Evolutionary conservation across 1,140 invertebrate genomes (phyloP), one percentile per base, ranked within the genome.

Genomic region (Uloborus diversus): DNA sequence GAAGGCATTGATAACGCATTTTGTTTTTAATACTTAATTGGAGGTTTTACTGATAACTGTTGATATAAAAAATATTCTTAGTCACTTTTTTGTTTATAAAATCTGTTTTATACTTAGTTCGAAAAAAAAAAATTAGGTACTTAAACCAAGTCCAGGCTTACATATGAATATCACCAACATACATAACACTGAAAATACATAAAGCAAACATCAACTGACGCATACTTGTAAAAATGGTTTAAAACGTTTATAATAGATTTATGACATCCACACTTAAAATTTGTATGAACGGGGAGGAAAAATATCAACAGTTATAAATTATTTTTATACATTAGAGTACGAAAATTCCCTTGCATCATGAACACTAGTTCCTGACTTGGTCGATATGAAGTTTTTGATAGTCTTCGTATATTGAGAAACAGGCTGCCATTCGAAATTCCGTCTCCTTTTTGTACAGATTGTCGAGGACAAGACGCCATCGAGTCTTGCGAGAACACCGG

Each of bases 251-350:
- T 35, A 42, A 68, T 68, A 68, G 47, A 65, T 20, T 51, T 28
- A 68, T 68, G 64, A 68, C 64, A 68, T 68, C 23, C 37, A 68
- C 64, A 68, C 37, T 68, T 68, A 68, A 68, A 68, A 68, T 68
- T 68, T 68, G 64, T 68, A 68, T 68, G 64, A 64, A 64, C 42
- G 14, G 61, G 61, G 61, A 61, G 27, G 61, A 30, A 64, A 64
- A 64, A n/a, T 64, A 64, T 64, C 33, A 64, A 64, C 61, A 35
- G n/a, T 32, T 5, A 64, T 64, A 64, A 37, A 37, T 23, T 64
- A 64, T 27, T 64, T 64, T 37, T 27, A 64, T 64, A 64, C 61
- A 42, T 23, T 37, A 64, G 32, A 64, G 33, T 64, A 64, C 61
- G 61, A 64, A 64, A 53, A 53, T n/a, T n/a, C n/a, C n/a, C 51